phyloP scores from a whole-genome alignment of 1,140 invertebrate species.

The Drosophila trapezifrons region DNA sequence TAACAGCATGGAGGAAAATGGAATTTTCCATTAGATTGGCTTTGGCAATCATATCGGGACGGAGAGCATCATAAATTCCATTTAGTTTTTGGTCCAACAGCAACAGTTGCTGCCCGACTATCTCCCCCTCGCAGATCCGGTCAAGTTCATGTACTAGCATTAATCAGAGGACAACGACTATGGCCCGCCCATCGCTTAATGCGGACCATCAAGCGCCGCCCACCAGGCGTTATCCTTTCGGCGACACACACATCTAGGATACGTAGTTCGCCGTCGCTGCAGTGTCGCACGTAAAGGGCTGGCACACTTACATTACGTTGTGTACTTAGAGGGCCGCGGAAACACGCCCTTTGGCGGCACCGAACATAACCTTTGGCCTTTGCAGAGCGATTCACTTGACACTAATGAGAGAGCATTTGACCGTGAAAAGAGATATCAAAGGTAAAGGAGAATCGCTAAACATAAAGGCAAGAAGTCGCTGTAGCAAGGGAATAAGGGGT shows the following conservation, averaged over 20 bases:
- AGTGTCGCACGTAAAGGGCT: slow-evolving; percentile 7
- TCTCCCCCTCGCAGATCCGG: slow-evolving; percentile 5
- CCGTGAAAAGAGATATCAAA: neutral
- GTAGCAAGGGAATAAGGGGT: too few species aligned
- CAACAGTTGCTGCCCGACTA: slow-evolving; percentile 36
- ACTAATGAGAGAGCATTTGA: slow-evolving; percentile 5
- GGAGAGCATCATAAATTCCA: slow-evolving; percentile 67
- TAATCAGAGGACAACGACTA: slow-evolving; percentile 39
- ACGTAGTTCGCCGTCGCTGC: slow-evolving; percentile 17
- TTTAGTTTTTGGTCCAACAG: slow-evolving; percentile 40
- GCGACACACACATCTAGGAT: slow-evolving; percentile 24
- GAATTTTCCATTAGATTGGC: slow-evolving; percentile 76
- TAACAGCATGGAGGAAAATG: slow-evolving; percentile 37
- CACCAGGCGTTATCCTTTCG: slow-evolving; percentile 21
- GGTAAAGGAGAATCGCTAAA: neutral
- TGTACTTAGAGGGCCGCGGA: slow-evolving; percentile 15
- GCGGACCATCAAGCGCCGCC: slow-evolving; percentile 12
- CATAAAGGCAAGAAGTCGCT: neutral
- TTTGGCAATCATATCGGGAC: slow-evolving; percentile 61
- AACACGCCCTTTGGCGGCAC: slow-evolving; percentile 1
- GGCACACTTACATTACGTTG: slow-evolving; percentile 25
- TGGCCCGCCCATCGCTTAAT: slow-evolving; percentile 15
- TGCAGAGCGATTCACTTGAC: slow-evolving; percentile 7
- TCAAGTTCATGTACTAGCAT: slow-evolving; percentile 49
- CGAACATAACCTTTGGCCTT: slow-evolving; percentile 33